Conservation (phyloP, 2,113 vertebrate genomes). For the Sander vitreus region DNA sequence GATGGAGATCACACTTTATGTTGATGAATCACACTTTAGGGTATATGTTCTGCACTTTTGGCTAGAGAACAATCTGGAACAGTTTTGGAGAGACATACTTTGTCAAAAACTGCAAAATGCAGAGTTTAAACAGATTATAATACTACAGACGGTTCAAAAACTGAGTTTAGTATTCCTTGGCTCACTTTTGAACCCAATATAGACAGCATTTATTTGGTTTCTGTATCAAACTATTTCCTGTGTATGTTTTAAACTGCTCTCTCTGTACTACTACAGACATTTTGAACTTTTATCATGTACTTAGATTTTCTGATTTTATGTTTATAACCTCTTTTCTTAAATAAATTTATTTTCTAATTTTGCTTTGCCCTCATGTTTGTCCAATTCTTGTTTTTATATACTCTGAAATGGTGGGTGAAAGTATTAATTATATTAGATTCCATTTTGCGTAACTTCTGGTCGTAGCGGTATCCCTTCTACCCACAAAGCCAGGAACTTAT, state of each 20-base stretch:
- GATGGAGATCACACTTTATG: not conserved
- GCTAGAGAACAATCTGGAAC: slow-evolving; percentile 37
- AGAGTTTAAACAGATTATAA: not conserved
- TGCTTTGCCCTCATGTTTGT: not conserved
- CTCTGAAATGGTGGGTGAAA: not conserved
- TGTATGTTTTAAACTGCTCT: slow-evolving; percentile 13
- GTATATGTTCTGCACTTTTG: slow-evolving; percentile 27
- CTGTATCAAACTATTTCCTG: not conserved
- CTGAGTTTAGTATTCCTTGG: not conserved
- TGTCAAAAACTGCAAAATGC: not conserved
- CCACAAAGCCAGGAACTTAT: too few relatives aligned
- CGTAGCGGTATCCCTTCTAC: too few relatives aligned
- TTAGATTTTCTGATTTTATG: slow-evolving; percentile 27
- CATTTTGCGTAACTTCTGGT: too few relatives aligned
- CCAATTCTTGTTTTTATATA: not conserved
- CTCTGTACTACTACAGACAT: slow-evolving; percentile 30
- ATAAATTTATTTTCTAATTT: slow-evolving; percentile 68
- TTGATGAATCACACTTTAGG: not conserved
- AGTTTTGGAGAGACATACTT: not conserved
- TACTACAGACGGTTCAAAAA: not conserved
- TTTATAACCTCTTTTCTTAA: slow-evolving; percentile 51
- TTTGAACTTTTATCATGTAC: slow-evolving; percentile 19
- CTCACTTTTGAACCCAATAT: not conserved
- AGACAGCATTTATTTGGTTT: not conserved
- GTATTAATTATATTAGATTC: too few relatives aligned